These are phyloP conservation scores for Nemotelus pantherinus DNA, from an alignment of 2,888 invertebrate species.

Conservation along the genomic window DNA sequence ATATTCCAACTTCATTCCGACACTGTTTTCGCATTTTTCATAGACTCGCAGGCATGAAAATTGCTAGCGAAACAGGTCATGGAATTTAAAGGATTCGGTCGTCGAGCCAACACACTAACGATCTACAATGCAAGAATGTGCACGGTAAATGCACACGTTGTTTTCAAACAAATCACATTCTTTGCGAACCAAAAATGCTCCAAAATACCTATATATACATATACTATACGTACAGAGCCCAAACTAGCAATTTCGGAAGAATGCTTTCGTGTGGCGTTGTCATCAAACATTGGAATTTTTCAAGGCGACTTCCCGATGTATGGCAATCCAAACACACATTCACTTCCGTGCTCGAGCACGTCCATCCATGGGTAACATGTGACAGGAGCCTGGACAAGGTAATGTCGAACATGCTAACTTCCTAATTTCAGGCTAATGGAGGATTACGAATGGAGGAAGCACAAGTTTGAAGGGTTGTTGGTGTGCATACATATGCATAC, in stretches of 20 bases:
- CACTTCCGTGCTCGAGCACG: background rate
- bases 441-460: too few species aligned
- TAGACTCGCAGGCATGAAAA: background rate
- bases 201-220: background rate
- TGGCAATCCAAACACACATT: background rate
- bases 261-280: background rate
- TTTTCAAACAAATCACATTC: background rate
- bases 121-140: background rate
- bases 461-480: too few species aligned
- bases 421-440: background rate
- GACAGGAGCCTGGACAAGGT: background rate
- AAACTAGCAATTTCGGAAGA: background rate
- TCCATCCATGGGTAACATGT: background rate
- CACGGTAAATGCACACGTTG: background rate
- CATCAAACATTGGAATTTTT: background rate
- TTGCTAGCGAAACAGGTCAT: background rate
- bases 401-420: conserved; percentile 7
- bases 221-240: too few species aligned
- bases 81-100: background rate
- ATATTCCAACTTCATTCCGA: background rate
- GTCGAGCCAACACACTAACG: background rate
- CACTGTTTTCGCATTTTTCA: background rate
- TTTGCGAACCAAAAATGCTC: background rate
- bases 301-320: background rate
- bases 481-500: too few species aligned